Evolutionary conservation across 2,888 invertebrate species (phyloP).

Genomic region (Agonopterix arenella): DNA sequence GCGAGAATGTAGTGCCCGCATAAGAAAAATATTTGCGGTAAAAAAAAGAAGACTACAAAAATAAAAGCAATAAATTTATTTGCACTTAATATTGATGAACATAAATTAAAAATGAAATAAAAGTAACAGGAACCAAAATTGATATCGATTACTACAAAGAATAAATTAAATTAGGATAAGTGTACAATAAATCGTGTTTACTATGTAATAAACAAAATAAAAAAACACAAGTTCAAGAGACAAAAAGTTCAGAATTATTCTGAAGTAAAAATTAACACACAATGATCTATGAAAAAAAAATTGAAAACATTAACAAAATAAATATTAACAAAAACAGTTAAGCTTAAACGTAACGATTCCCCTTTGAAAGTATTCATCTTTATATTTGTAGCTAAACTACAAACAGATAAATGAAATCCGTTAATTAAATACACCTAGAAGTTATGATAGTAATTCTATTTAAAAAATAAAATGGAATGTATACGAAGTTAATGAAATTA

Average conservation of each 20-base stretch:
- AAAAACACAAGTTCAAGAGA: slow-evolving; percentile 25
- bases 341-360: slow-evolving; percentile 76
- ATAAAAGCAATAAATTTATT: slow-evolving; percentile 71
- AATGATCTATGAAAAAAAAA: slow-evolving; percentile 43
- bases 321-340: slow-evolving; percentile 64
- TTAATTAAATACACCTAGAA: slow-evolving; percentile 8
- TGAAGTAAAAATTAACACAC: slow-evolving; percentile 43
- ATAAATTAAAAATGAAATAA: slow-evolving; percentile 73
- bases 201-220: slow-evolving; percentile 37
- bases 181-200: slow-evolving; percentile 28
- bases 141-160: slow-evolving; percentile 37
- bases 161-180: slow-evolving; percentile 25
- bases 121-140: slow-evolving; percentile 72
- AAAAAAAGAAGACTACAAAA: slow-evolving; percentile 29
- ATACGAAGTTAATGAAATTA: slow-evolving; percentile 24
- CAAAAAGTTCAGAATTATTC: slow-evolving; percentile 6
- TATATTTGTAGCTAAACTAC: slow-evolving; percentile 6
- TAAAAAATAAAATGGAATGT: slow-evolving; percentile 35
- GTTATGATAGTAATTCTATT: slow-evolving; percentile 6
- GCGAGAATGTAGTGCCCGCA: too few relatives aligned
- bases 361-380: slow-evolving; percentile 33
- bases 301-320: slow-evolving; percentile 64
- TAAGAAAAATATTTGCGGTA: neutral
- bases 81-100: slow-evolving; percentile 61
- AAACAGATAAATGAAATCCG: neutral